These are phyloP conservation scores for Leucoma salicis DNA, from an alignment of 2,888 invertebrate species.

Conservation along the genomic window DNA sequence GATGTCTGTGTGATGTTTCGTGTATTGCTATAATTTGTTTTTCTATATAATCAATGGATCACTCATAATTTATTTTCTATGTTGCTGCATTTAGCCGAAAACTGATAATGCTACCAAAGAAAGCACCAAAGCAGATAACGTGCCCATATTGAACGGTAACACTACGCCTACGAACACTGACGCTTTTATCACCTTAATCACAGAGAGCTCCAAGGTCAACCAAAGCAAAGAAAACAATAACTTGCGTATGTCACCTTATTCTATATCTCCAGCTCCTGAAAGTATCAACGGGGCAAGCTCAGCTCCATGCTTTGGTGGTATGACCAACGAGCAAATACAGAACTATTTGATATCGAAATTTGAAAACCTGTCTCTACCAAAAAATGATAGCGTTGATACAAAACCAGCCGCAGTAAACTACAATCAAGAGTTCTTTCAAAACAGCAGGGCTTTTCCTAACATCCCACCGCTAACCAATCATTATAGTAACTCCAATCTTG, in stretches of 20 bases:
- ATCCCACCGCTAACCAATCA: constrained; percentile 64
- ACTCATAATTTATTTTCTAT: constrained; percentile 32
- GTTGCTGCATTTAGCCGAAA: constrained; percentile 45
- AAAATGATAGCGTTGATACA: constrained; percentile 32
- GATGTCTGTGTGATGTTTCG: background rate
- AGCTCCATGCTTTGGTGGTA: constrained; percentile 52
- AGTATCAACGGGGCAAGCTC: constrained; percentile 42
- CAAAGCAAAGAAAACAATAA: constrained; percentile 65
- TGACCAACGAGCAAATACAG: constrained; percentile 70
- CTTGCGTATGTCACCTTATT: constrained; percentile 45
- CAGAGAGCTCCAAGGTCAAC: constrained; percentile 41
- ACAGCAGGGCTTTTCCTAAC: constrained; percentile 67
- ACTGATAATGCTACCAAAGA: constrained; percentile 35
- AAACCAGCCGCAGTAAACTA: constrained; percentile 43
- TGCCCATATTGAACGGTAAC: constrained; percentile 49
- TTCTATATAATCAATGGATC: background rate
- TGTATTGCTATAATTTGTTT: background rate
- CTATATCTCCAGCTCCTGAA: constrained; percentile 42
- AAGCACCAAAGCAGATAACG: constrained; percentile 32
- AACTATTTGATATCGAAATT: constrained; percentile 67
- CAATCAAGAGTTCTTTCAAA: constrained; percentile 67
- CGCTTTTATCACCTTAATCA: constrained; percentile 52
- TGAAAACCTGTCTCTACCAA: constrained; percentile 57
- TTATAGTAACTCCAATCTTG: constrained; percentile 59
- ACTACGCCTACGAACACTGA: constrained; percentile 43